phyloP scores from a whole-genome alignment of 2,888 invertebrate species.

The Tupiocoris notatus region DNA sequence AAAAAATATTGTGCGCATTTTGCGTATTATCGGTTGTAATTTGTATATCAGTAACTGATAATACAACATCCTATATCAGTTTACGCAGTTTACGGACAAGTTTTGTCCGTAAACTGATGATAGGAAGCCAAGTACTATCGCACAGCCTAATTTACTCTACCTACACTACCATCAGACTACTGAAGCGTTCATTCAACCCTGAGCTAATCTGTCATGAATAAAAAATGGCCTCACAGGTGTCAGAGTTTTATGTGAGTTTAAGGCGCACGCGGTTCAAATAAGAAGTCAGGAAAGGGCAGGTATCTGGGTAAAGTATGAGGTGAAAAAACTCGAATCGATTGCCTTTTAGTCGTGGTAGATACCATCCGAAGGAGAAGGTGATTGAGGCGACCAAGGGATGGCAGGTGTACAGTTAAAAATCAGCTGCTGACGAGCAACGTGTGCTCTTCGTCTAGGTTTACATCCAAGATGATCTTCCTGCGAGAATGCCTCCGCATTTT shows the following conservation, averaged over 20 bases:
- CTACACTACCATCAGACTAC: no score
- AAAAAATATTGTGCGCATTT: no score
- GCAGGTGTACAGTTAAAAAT: neutral
- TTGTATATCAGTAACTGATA: no score
- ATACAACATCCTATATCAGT: no score
- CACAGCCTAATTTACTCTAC: no score
- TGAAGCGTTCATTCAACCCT: neutral
- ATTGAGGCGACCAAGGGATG: neutral
- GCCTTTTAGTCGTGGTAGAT: neutral
- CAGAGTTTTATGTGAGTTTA: neutral
- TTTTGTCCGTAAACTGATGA: no score
- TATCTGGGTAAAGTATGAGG: neutral
- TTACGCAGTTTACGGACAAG: no score
- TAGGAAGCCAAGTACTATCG: no score
- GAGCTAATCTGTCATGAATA: neutral
- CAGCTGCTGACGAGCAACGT: neutral
- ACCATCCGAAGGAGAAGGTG: neutral
- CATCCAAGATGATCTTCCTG: neutral
- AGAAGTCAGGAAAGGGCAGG: neutral
- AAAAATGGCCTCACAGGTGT: neutral
- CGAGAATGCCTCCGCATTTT: neutral
- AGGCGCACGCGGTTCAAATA: neutral
- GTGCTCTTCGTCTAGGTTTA: neutral
- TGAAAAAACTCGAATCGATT: neutral
- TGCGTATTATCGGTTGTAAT: no score